phyloP scores from a whole-genome alignment of 2,888 invertebrate species.

The Drosophila paranaensis region DNA sequence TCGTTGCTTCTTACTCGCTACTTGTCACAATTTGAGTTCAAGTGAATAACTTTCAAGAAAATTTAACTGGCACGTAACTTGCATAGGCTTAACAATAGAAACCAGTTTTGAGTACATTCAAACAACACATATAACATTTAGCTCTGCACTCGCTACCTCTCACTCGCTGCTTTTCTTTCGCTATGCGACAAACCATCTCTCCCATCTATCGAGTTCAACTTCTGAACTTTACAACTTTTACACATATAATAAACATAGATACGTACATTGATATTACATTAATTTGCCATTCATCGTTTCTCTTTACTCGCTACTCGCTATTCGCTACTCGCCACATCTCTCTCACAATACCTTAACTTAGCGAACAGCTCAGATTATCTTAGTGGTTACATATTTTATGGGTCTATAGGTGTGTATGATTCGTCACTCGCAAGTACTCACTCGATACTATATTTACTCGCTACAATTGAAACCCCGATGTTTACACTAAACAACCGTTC shows the following conservation, averaged over 20 bases:
- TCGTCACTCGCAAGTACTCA: background rate
- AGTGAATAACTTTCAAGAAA: background rate
- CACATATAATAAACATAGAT: conserved; percentile 4
- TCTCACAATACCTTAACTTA: conserved; percentile 2
- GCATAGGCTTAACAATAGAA: conserved; percentile 4
- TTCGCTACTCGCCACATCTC: background rate
- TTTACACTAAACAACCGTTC: background rate
- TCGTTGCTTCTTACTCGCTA: background rate
- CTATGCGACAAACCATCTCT: background rate
- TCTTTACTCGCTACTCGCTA: background rate
- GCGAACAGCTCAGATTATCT: conserved; percentile 5
- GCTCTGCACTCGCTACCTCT: background rate
- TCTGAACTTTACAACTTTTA: background rate
- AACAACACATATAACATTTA: conserved; percentile 7
- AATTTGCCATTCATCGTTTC: background rate
- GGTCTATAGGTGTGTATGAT: background rate
- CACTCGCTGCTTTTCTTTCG: background rate
- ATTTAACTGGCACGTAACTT: background rate
- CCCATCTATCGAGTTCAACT: background rate
- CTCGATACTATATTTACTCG: background rate
- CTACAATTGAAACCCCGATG: conserved; percentile 3
- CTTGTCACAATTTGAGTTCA: conserved; percentile 1
- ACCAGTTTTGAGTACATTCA: conserved; percentile 3
- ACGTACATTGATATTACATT: conserved; percentile 8
- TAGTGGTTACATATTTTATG: background rate